These are phyloP conservation scores for Platichthys flesus DNA, from an alignment of 2,113 vertebrate genomes.

Conservation along the genomic window DNA sequence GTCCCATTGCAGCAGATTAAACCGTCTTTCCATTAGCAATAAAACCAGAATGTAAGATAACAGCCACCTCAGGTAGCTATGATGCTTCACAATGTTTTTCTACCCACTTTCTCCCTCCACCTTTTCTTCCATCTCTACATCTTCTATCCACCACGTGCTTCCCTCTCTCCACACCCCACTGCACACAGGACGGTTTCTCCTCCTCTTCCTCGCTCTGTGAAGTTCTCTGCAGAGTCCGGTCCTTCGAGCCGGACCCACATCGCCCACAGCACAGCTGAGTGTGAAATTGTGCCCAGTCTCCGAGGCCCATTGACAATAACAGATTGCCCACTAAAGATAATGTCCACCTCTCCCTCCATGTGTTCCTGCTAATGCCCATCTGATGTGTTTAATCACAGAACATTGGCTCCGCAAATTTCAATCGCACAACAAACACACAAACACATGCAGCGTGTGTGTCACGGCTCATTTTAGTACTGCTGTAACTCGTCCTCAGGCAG, in stretches of 20 bases:
- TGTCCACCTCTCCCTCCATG: slow-evolving; percentile 22
- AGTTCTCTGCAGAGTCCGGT: slow-evolving; percentile 7
- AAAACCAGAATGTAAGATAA: slow-evolving; percentile 16
- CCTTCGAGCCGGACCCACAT: slow-evolving; percentile 37
- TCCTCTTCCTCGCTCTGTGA: neutral
- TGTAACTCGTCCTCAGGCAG: slow-evolving; percentile 5
- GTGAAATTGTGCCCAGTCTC: slow-evolving; percentile 70
- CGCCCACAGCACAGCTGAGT: slow-evolving; percentile 54
- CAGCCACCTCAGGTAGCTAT: slow-evolving; percentile 6
- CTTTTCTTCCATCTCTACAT: neutral
- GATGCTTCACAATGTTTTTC: neutral
- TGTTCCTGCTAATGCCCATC: slow-evolving; percentile 23
- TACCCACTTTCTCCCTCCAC: neutral
- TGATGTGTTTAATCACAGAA: slow-evolving; percentile 37
- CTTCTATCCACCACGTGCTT: neutral
- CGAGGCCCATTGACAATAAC: slow-evolving; percentile 45
- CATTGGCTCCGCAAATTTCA: neutral
- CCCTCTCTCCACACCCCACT: neutral
- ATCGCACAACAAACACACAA: neutral
- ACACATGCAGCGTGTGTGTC: neutral
- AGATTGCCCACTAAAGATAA: slow-evolving; percentile 65
- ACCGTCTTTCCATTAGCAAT: slow-evolving; percentile 43
- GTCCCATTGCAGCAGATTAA: slow-evolving; percentile 19
- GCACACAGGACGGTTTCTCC: slow-evolving; percentile 16
- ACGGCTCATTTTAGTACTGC: slow-evolving; percentile 37